These are phyloP conservation scores for Xenopus tropicalis DNA, from an alignment of 2,113 vertebrate species.

Conservation along the genomic window UCB_Xtro_10.0 CM004443.2:144940501-144941000, in stretches of 20 bases:
- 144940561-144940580: constrained; percentile 14
- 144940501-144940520: background rate
- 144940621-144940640: constrained; percentile 7
- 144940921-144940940: too few species aligned
- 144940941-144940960: too few species aligned
- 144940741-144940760: constrained; percentile 74
- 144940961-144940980: too few species aligned
- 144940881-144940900: constrained; percentile 87
- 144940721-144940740: constrained; percentile 74
- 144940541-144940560: constrained; percentile 7
- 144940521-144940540: background rate
- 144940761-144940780: constrained; percentile 48
- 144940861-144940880: constrained; percentile 79
- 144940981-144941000: constrained; percentile 40
- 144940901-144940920: constrained; percentile 79
- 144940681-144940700: constrained; percentile 69
- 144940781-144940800: constrained; percentile 75
- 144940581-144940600: background rate
- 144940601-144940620: background rate
- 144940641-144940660: constrained; percentile 35
- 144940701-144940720: constrained; percentile 74
- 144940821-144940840: constrained; percentile 84
- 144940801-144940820: constrained; percentile 95
- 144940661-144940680: constrained; percentile 48
- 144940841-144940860: constrained; percentile 79